A percentile compares a stretch with the other conserved stretches of the same genome.
Conservation (phyloP, 2,888 invertebrate species). For the Galeruca laticollis region DNA sequence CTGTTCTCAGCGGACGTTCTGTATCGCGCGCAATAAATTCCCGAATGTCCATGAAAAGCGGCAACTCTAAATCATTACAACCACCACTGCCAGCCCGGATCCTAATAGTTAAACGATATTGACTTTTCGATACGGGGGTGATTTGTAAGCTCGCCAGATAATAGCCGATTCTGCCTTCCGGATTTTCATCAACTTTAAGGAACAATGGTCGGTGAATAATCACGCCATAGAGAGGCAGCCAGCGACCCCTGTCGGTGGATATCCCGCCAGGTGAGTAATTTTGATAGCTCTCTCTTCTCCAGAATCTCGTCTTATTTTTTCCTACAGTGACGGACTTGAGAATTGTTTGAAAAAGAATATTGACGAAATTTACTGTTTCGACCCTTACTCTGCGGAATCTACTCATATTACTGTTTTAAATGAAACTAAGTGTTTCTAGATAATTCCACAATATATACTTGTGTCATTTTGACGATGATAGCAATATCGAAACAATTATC, state of each 20-base stretch:
- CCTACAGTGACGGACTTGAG: constrained; percentile 4
- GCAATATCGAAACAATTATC: too few species aligned
- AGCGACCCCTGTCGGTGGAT: constrained; percentile 49
- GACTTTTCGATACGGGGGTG: constrained; percentile 59
- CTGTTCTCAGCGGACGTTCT: constrained; percentile 32
- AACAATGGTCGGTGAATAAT: constrained; percentile 60
- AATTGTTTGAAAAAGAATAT: neutral
- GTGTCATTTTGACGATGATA: too few species aligned
- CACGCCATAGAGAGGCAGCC: constrained; percentile 55
- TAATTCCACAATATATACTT: too few species aligned
- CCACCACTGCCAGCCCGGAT: constrained; percentile 46
- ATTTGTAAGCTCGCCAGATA: constrained; percentile 60
- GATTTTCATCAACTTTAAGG: constrained; percentile 59
- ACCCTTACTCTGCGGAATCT: too few species aligned
- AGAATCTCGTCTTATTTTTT: constrained; percentile 21
- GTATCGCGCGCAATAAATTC: constrained; percentile 49
- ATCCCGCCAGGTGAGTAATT: constrained; percentile 47
- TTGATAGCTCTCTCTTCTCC: constrained; percentile 28
- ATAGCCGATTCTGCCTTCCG: constrained; percentile 54
- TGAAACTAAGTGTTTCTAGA: too few species aligned
- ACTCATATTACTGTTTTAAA: too few species aligned
- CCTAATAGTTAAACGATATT: constrained; percentile 64
- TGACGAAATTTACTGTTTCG: too few species aligned
- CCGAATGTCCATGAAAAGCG: constrained; percentile 61
- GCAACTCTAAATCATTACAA: constrained; percentile 62